Evolutionary conservation across 1,140 invertebrate genomes (phyloP), one percentile per base, ranked within the genome.

Genomic region (Saccostrea echinata): DNA sequence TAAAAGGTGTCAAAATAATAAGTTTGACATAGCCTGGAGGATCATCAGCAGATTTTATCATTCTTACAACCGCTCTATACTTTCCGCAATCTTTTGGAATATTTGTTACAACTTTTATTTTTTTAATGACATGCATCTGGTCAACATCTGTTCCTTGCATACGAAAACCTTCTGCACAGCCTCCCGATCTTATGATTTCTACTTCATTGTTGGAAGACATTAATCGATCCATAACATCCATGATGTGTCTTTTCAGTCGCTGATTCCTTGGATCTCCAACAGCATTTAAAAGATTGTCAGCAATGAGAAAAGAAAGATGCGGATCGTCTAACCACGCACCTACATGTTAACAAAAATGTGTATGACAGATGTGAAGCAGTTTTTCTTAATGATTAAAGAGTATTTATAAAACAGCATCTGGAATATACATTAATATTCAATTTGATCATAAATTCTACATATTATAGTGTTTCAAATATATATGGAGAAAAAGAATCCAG

Each of bases 101-200:
- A 13, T 30, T 27, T 30, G 27, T 33, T 76, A 76, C 68, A 85
- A 68, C 57, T 55, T 24, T 43, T 4, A 43, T 68, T 0, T 12
- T 0, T 43, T 51, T 85, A 51, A 21, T 1, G n/a, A 71, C 84
- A 24, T 27, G n/a, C 84, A 85, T 85, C 8, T 18, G 21, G 57
- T 85, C 84, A 21, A 43, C n/a, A 24, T 85, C 84, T 68, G 84
- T 35, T 57, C 84, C 84, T 43, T 3, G 16, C 6, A 43, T 35
- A 51, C 27, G 35, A 68, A 33, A 85, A 35, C 84, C 84, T 71
- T 85, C 84, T 43, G 27, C 84, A 51, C 51, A 18, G 9, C 84
- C 51, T 35, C 84, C 84, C 21, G 53, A n/a, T 43, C 21, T 18
- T 13, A 85, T 71, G 11, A 35, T 1, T 64, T 61, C 53, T 27